Conservation (phyloP, 2,113 vertebrate species). For the Lipophrys pholis region DNA sequence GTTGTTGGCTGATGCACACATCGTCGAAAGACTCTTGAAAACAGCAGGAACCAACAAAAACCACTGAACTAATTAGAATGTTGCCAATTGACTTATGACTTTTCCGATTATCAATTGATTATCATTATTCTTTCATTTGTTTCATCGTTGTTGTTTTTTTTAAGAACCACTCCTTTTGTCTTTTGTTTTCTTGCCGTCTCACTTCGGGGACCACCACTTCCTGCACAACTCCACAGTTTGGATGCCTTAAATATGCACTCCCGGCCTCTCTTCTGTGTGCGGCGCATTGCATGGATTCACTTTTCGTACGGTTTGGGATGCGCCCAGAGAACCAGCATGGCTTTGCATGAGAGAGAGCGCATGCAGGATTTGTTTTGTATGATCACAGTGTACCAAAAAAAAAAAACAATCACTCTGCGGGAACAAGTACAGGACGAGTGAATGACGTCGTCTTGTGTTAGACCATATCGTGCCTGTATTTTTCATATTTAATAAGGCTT, state of each 20-base stretch:
- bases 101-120: no score
- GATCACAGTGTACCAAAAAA: conserved; percentile 56
- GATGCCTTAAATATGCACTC: conserved; percentile 35
- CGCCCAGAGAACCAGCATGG: conserved; percentile 42
- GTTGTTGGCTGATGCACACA: no score
- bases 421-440: conserved; percentile 7
- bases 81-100: no score
- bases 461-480: conserved; percentile 48
- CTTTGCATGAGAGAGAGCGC: conserved; percentile 60
- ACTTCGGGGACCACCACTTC: background rate
- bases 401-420: conserved; percentile 14
- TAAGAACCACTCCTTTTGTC: conserved; percentile 9
- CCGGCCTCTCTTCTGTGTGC: background rate
- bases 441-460: conserved; percentile 21
- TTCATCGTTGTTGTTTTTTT: background rate
- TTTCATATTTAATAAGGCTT: background rate
- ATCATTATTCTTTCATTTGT: no score
- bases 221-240: conserved; percentile 15
- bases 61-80: no score
- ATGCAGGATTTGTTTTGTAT: conserved; percentile 43
- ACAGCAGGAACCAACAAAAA: no score
- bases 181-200: background rate
- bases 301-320: conserved; percentile 1
- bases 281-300: conserved; percentile 32
- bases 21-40: no score